These are phyloP conservation scores for Patella caerulea DNA, from an alignment of 2,888 invertebrate species.

Conservation along the genomic window DNA sequence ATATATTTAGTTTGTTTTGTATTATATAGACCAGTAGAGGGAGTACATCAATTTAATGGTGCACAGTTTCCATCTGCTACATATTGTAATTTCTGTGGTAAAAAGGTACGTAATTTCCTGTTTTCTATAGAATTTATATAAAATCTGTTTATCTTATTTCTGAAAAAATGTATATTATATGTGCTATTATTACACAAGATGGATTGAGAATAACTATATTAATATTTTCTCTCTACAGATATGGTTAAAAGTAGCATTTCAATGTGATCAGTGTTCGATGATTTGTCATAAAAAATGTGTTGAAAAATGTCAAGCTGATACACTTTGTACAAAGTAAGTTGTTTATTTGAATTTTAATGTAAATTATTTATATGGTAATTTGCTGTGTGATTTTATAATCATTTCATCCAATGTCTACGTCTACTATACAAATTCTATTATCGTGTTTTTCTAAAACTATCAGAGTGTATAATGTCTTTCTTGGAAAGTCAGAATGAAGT, in stretches of 20 bases:
- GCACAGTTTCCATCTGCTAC: conserved; percentile 92
- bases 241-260: conserved; percentile 96
- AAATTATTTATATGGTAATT: too few species aligned
- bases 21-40: conserved; percentile 47
- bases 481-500: too few species aligned
- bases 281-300: conserved; percentile 97
- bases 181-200: too few species aligned
- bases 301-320: conserved; percentile 84
- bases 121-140: too few species aligned
- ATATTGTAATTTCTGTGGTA: conserved; percentile 93
- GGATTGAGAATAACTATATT: background rate
- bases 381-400: too few species aligned
- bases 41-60: conserved; percentile 81
- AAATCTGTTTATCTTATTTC: too few species aligned
- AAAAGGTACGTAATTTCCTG: conserved; percentile 78
- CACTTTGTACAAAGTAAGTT: conserved; percentile 74
- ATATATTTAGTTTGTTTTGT: background rate
- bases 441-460: too few species aligned
- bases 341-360: too few species aligned
- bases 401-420: too few species aligned
- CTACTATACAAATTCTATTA: too few species aligned
- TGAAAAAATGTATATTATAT: too few species aligned
- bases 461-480: too few species aligned
- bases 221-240: conserved; percentile 77
- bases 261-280: conserved; percentile 89